phyloP scores from a whole-genome alignment of 37 sponge, comb jelly and placozoan genomes.

The Petrosia ficiformis region DNA sequence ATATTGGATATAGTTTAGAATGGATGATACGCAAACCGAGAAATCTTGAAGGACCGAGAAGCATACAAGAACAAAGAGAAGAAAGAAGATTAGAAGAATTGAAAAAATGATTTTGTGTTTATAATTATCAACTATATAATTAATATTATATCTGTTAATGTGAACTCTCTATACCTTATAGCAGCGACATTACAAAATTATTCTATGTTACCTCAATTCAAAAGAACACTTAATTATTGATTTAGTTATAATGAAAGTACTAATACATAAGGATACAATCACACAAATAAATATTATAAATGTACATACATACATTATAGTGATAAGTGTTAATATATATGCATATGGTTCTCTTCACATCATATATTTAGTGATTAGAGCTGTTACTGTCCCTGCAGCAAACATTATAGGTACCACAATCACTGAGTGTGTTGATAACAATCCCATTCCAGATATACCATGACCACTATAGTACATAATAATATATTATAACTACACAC shows the following conservation, averaged over 20 bases:
- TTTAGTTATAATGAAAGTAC: too few species aligned
- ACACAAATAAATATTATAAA: too few species aligned
- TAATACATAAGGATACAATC: too few species aligned
- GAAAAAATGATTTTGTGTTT: not conserved
- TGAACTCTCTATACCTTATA: too few species aligned
- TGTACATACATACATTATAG: too few species aligned
- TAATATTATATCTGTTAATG: too few species aligned
- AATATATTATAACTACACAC: not conserved
- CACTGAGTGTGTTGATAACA: conserved; percentile 33
- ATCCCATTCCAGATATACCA: conserved; percentile 57
- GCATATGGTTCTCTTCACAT: too few species aligned
- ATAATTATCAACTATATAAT: too few species aligned
- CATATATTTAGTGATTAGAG: conserved; percentile 6
- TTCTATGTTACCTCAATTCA: too few species aligned
- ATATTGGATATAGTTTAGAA: conserved; percentile 67
- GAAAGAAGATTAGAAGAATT: conserved; percentile 47
- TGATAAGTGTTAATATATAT: too few species aligned
- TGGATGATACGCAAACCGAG: conserved; percentile 9
- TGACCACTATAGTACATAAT: conserved; percentile 41
- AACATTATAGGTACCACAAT: conserved; percentile 55
- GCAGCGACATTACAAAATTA: too few species aligned
- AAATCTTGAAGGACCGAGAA: conserved; percentile 3
- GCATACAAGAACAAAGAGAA: conserved; percentile 38
- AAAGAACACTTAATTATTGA: too few species aligned
- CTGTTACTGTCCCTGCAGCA: conserved; percentile 51